Evolutionary conservation across 2,888 invertebrate species (phyloP), one percentile per base, ranked within the genome.

Genomic region (Diabrotica balteata): DNA sequence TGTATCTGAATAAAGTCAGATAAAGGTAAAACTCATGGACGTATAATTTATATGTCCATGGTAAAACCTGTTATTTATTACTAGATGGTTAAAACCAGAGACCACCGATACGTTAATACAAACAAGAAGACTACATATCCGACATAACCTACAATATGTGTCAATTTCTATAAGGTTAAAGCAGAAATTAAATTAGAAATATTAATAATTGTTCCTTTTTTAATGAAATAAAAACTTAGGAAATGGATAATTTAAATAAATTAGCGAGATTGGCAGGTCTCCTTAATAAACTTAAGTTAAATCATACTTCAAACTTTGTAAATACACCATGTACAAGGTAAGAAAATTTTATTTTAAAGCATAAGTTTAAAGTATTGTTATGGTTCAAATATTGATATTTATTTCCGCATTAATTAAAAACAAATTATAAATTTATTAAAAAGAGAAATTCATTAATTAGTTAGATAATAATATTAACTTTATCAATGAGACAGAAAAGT

Each of bases 161-260:
- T 32, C 4, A 5, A 32, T 32, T 32, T 32, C 32, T 32, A 17
- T 17, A 5, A 32, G 32, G 3, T 32, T 32, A 32, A 5, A 32
- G 4, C 32, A 32, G 3, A 4, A 32, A 32, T 1, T 8, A 51
- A 51, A n/a, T 17, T 51, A 8, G 10, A 51, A 51, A 51, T 7
- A n/a, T 51, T n/a, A 51, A 53, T 53, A 53, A 53, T 22, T 53
- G 17, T 22, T 22, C 11, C 22, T 22, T 51, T n/a, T 7, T 17
- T 32, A n/a, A 47, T 10, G 9, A 47, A 47, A n/a, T 47, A 47
- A n/a, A 47, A 1, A 47, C n/a, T 47, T n/a, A 10, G n/a, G 44
- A 54, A 44, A 57, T 57, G 57, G 57, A 57, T 8, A 55, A 42
- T 46, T 11, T 59, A 32, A 46, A 7, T n/a, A 59, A 59, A 47